Base-by-base conservation (phyloP, 1,140 invertebrate genomes). In the Hydropsyche tenuis region DNA sequence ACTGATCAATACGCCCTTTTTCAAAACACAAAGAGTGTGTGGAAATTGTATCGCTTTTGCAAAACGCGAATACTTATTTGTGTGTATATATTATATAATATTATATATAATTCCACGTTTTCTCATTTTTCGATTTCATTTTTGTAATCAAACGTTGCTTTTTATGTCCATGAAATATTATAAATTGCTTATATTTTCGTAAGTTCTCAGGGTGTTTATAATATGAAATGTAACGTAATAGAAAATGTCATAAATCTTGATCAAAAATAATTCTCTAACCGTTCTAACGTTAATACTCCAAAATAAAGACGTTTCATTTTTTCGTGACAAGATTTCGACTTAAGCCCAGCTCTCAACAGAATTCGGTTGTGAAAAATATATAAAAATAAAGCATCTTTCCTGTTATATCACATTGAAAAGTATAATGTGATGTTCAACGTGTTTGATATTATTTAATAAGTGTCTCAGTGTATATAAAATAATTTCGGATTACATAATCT, bases 261-360 rank as follows among this genome's bases (percentile, higher is more conserved):
- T 53, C 48, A 53, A 53, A 53, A 53, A 53, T 18, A 53, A 53
- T 20, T 53, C 48, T 5, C n/a, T 5, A 20, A 53, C 16, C n/a
- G 48, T 53, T 53, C 48, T 18, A 53, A 53, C 48, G 48, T 53
- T 53, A 53, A 53, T 53, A 53, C 48, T 53, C n/a, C 48, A 53
- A 53, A 48, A 53, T 53, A 53, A 16, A 53, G 48, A 53, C 48
- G 48, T 53, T 53, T 53, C 48, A 53, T 53, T 53, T 53, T 53
- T 53, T 46, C 7, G 16, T 53, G 48, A 53, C 48, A 53, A 53
- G 48, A 53, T 53, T 53, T 20, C 48, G 20, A 53, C 48, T 53
- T 53, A 53, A 53, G 48, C 48, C 48, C 48, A 18, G 48, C 48
- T 53, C 48, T 53, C 48, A 53, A 53, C 48, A 11, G 16, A 53